These are phyloP conservation scores for Sipha maydis DNA, from an alignment of 2,888 invertebrate genomes.

Conservation along the genomic window DNA sequence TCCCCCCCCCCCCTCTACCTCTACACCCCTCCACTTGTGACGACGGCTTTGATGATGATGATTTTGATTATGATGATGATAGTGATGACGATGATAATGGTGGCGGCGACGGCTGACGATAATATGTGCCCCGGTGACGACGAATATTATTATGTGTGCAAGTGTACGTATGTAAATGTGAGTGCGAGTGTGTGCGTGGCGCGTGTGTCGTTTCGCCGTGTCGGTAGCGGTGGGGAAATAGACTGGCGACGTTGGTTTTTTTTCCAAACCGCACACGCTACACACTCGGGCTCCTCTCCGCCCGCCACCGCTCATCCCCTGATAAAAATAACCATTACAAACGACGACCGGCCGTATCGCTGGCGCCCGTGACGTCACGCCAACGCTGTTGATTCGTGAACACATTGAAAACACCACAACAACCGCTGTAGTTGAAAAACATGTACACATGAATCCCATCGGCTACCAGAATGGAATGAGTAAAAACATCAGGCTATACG, in stretches of 20 bases:
- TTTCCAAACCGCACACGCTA: slow-evolving; percentile 31
- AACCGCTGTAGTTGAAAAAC: not conserved
- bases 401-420: not conserved
- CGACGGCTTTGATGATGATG: not conserved
- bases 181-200: not conserved
- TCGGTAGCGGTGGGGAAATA: slow-evolving; percentile 7
- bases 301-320: not conserved
- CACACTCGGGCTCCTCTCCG: not conserved
- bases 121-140: slow-evolving; percentile 39
- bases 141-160: slow-evolving; percentile 32
- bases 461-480: not conserved
- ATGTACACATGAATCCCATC: not conserved
- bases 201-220: not conserved
- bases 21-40: not conserved
- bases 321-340: slow-evolving; percentile 60
- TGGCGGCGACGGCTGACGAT: slow-evolving; percentile 12
- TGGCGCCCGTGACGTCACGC: slow-evolving; percentile 58
- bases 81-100: slow-evolving; percentile 15
- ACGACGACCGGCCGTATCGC: slow-evolving; percentile 32
- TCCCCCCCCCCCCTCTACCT: not conserved
- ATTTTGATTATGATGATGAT: not conserved
- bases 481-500: not conserved
- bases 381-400: slow-evolving; percentile 55
- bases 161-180: not conserved
- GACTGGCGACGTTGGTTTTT: slow-evolving; percentile 46